Evolutionary conservation across 1,140 invertebrate genomes (phyloP).

Genomic region (Idris sp.): DNA sequence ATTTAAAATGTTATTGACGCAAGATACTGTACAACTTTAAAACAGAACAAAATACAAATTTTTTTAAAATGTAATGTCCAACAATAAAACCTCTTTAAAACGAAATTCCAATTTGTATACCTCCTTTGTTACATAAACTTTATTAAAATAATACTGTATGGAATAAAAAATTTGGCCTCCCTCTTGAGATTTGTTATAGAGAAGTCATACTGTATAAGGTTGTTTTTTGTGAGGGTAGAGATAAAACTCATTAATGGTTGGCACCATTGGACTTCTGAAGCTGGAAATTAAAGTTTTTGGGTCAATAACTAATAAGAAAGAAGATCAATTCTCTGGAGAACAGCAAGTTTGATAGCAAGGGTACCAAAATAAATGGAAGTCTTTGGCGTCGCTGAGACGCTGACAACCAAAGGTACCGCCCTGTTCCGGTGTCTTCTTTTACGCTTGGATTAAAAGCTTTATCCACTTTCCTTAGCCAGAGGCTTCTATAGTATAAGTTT

Average conservation of each 20-base stretch:
- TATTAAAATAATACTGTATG: too few relatives aligned
- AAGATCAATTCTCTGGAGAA: slow-evolving; percentile 1
- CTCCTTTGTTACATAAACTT: too few relatives aligned
- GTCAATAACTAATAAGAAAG: slow-evolving; percentile 29
- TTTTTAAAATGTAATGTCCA: too few relatives aligned
- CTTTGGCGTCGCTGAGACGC: slow-evolving; percentile 68
- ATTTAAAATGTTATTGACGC: too few relatives aligned
- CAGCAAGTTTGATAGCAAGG: slow-evolving; percentile 63
- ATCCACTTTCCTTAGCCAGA: slow-evolving; percentile 45
- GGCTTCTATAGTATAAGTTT: slow-evolving; percentile 33
- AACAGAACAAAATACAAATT: too few relatives aligned
- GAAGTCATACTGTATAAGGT: too few relatives aligned
- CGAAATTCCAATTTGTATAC: too few relatives aligned
- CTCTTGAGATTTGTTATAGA: too few relatives aligned
- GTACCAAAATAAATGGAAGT: slow-evolving; percentile 56
- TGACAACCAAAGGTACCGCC: slow-evolving; percentile 64
- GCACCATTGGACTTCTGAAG: slow-evolving; percentile 14
- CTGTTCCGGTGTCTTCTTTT: slow-evolving; percentile 67
- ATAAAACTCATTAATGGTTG: slow-evolving; percentile 17
- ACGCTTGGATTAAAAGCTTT: slow-evolving; percentile 73
- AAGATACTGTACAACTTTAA: too few relatives aligned
- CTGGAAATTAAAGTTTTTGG: slow-evolving; percentile 22
- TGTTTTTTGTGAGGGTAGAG: too few relatives aligned
- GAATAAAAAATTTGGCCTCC: too few relatives aligned
- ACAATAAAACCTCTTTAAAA: too few relatives aligned